Percentiles rank a stretch among this genome's conserved stretches.
Evolutionary conservation across 2,888 invertebrate genomes (phyloP).

Genomic region (Phyto melanocephala): DNA sequence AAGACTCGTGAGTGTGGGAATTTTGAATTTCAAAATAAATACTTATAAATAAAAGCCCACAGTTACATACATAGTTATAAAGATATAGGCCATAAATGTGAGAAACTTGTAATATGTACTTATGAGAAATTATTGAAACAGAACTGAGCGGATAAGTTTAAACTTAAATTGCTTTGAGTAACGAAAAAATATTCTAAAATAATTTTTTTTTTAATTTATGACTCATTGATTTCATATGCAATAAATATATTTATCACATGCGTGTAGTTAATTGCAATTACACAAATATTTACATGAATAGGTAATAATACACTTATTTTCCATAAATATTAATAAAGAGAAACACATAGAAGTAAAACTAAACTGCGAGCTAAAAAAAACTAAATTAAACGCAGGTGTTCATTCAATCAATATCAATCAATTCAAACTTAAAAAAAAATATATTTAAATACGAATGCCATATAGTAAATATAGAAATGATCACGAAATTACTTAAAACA

Average conservation of each 20-base stretch:
- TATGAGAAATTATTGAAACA: no score
- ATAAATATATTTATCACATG: conserved; percentile 19
- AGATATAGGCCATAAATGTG: no score
- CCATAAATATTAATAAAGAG: background rate
- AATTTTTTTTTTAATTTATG: no score
- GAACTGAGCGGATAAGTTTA: no score
- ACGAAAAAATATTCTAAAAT: no score
- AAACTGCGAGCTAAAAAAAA: conserved; percentile 5
- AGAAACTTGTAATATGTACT: no score
- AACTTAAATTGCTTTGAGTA: no score
- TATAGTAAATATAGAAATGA: no score
- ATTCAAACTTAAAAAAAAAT: conserved; percentile 1
- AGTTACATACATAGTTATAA: no score
- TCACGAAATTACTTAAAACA: no score
- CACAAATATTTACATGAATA: conserved; percentile 17
- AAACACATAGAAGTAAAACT: conserved; percentile 2
- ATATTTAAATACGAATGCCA: no score
- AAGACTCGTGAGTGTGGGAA: conserved; percentile 11
- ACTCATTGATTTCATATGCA: background rate
- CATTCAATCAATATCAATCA: conserved; percentile 28
- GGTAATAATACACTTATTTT: background rate
- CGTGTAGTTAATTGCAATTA: conserved; percentile 40
- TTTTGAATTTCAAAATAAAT: background rate
- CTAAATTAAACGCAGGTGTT: conserved; percentile 48
- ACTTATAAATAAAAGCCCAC: no score